These are phyloP conservation scores for Urophycis tenuis DNA, from an alignment of 2,797 vertebrate species.

Conservation along the genomic window DNA sequence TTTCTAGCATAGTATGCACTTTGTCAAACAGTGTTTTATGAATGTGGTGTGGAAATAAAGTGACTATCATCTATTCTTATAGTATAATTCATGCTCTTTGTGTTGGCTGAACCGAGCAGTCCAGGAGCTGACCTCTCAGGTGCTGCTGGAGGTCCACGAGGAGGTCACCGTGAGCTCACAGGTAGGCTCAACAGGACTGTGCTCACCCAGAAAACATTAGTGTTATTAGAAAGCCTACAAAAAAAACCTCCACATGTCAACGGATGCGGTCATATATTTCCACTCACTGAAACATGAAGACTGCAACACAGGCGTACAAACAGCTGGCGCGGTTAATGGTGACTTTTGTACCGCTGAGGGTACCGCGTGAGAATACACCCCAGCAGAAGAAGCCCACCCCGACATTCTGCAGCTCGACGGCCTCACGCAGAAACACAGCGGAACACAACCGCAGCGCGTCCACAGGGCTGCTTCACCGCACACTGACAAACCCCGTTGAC, in stretches of 20 bases:
- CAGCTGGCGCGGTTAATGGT: neutral
- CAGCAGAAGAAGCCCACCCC: neutral
- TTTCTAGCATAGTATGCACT: too few relatives aligned
- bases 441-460: neutral
- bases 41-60: too few relatives aligned
- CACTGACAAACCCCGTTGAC: neutral
- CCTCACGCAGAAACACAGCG: neutral
- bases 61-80: neutral
- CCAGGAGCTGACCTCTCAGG: conserved; percentile 32
- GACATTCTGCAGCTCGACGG: neutral
- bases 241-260: neutral
- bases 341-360: neutral
- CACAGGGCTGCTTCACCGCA: neutral
- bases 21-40: too few relatives aligned
- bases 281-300: neutral
- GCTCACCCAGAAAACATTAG: too few relatives aligned
- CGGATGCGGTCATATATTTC: neutral
- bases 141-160: conserved; percentile 34
- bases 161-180: conserved; percentile 27
- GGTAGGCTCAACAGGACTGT: too few relatives aligned
- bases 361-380: neutral
- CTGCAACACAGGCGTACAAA: neutral
- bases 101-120: conserved; percentile 41
- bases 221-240: too few relatives aligned
- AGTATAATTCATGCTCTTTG: neutral